Base-by-base conservation (phyloP, 2,113 vertebrate species). In the Ophthalmolycus amberensis region DNA sequence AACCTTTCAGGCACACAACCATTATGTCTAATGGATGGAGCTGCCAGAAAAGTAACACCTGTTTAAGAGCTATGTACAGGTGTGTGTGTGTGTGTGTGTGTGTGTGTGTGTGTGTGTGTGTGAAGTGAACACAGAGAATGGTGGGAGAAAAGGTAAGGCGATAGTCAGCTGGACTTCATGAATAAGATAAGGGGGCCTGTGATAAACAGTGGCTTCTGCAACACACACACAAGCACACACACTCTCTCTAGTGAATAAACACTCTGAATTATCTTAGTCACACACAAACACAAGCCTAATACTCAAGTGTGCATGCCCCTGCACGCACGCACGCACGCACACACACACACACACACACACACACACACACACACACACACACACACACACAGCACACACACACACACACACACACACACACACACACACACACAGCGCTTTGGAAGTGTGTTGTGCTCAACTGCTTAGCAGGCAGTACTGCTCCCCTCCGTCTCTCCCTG, bases 401-500 rank as follows among this genome's bases (percentile, higher is more conserved):
- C 78, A 50, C 42, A 60, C 60, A 50, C 77, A 48, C 52, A 56
- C 18, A 58, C 50, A n/a, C 42, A n/a, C 27, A 16, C 52, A 27
- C 59, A 48, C 77, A 44, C 38, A 54, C 54, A 54, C 29, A 76
- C 32, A 71, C 52, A 75, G 12, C 71, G 50, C 80, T 71, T 77
- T 77, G 80, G 12, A 29, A 68, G 40, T 67, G 74, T 80, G 78
- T 75, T 79, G 76, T 79, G 59, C 75, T 79, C 50, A 54, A n/a
- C 89, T 93, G 88, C 75, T 93, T 92, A 88, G 85, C 85, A 93
- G 82, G 89, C 90, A 89, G 86, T 3, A 40, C 82, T 79, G 85
- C 76, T 83, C 76, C 71, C 66, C 79, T 79, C 66, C 10, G 82
- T 82, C 60, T 85, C 84, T 85, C 81, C 79, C 74, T 69, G 71